Evolutionary conservation across 2,888 invertebrate genomes (phyloP), one percentile per base, ranked within the genome.

Genomic region (Agonopterix arenella): DNA sequence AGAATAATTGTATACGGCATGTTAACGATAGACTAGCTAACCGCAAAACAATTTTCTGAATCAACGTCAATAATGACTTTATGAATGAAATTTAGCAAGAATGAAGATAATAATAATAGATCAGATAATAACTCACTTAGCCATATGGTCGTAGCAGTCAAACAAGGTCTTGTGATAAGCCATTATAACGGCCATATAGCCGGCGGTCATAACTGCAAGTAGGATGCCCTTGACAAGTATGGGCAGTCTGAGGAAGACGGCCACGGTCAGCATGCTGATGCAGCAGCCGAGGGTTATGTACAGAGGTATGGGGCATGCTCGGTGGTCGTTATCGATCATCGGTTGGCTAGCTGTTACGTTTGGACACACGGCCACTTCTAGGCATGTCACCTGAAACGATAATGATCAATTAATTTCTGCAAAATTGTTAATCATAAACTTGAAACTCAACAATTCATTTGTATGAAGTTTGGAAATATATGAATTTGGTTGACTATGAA

Each of bases 251-350:
- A 97, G 90, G 80, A 97, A 97, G 52, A 97, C 93, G 0, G 96
- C 95, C 36, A 97, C 95, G 0, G 95, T 93, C 52, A 97, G 90
- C 83, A 95, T 95, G 48, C 95, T 95, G 59, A 97, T 90, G 49
- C 96, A 92, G 64, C 96, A 96, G 9, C 96, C 96, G 10, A 97
- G 83, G 4, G 96, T 93, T 43, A 97, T 94, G 80, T 97, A 98
- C 52, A 97, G 93, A 0, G 97, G 97, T 50, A 97, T 84, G 0
- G 95, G 95, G 66, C 96, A 96, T 11, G 93, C 93, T 47, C 96
- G 90, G 73, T 97, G 96, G 55, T 94, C 93, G 45, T 84, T 82
- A 1, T 84, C 76, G 72, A 92, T 91, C 0, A 80, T 81, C 1
- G 91, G 89, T 1, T 88, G 70, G 60, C 90, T 90, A 10, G 81